Base-by-base conservation (phyloP, 2,888 invertebrate genomes). In the Podabrus alpinus region DNA sequence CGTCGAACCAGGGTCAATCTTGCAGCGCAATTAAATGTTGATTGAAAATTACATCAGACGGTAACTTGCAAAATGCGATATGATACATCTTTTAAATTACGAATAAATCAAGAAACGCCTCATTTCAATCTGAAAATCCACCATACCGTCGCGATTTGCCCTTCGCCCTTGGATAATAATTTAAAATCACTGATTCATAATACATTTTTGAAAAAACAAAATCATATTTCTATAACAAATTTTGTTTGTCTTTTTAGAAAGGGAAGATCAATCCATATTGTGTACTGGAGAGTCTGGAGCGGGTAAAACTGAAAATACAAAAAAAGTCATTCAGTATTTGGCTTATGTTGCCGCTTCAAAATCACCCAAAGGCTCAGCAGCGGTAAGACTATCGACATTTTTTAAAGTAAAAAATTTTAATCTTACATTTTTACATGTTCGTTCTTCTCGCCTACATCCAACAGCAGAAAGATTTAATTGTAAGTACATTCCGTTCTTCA, bases 251-350 rank as follows among this genome's bases (percentile, higher is more conserved):
- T 13, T 77, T 77, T 15, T 88, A 99, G 99, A 99, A 90, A 94
- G 99, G 75, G 99, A 99, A 90, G 99, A 99, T 90, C 99, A 99
- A 90, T 98, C 98, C 68, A 99, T 99, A 87, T 91, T 99, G 81
- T 99, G 99, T 90, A 99, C 99, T 84, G 99, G 99, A 83, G 99
- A 99, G 89, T 99, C 99, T n/a, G 99, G 99, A 82, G 99, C 99
- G 82, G 99, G 99, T 81, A 99, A 99, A 90, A 99, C 99, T 69
- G 99, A 99, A 88, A 99, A 99, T 89, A 99, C 99, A 76, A 99
- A 99, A 90, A 99, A 99, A 91, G 99, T 99, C 72, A 99, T 99
- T 86, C 99, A 99, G 90, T 99, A 99, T 90, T 91, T 99, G 87
- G 99, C 99, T 64, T 98, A 97, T 88, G 99, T 99, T 73, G 99